Base-by-base conservation (phyloP, 2,797 vertebrate species). In the Gambusia yucatana region DNA sequence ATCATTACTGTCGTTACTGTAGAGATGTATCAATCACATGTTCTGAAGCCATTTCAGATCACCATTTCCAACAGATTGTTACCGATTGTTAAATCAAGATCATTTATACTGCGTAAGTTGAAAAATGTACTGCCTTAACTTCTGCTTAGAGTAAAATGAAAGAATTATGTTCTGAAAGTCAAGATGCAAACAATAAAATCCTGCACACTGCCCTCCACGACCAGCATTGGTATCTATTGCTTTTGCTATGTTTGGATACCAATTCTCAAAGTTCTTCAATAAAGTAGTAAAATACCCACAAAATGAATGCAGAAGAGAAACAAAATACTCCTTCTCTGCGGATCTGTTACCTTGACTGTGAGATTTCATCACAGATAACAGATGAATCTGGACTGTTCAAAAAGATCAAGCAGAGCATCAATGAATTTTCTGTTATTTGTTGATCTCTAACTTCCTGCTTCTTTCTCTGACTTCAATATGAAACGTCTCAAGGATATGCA, bases 1-100 rank as follows among this genome's bases (percentile, higher is more conserved):
- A 78, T 71, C n/a, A 61, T 77, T 76, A 70, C 36, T 71, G 36
- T 61, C 61, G 16, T 50, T 71, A 14, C 75, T 63, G 41, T 20
- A 43, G 48, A 7, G 36, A 50, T 76, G 46, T 52, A 84, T 28
- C 28, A 44, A n/a, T 69, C 65, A 43, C 74, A 48, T 61, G 65
- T 67, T 47, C 67, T 33, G n/a, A 52, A 17, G 69, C 77, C 36
- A 47, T 22, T 70, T 70, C 22, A 69, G 10, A 14, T 69, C 39
- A n/a, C 39, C 11, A n/a, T n/a, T 41, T 6, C 11, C 6, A 10
- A 39, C 7, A 65, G 61, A 65, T 17, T 16, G 33, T 63, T 33
- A 63, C 28, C 28, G 10, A 36, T 63, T 63, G 3, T 36, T 63
- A 36, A 33, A 33, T 17, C 14, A 63, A 63, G 14, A 6, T 59